A percentile compares a stretch with the other conserved stretches of the same genome.
Evolutionary conservation across 2,888 invertebrate species (phyloP).

Genomic region (Plebejus melissa): DNA sequence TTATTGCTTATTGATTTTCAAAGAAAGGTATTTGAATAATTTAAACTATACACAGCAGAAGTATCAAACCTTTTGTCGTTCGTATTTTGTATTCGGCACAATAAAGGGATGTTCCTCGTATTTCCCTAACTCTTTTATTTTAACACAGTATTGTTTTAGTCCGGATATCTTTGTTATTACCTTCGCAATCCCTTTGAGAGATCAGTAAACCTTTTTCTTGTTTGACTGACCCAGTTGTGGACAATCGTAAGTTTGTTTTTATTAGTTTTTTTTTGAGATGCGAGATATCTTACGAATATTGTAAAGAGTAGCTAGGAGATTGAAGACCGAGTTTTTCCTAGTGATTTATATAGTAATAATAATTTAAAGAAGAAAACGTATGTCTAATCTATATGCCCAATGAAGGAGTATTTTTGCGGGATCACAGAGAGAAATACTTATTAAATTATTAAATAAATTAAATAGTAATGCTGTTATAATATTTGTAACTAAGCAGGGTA

Average conservation of each 20-base stretch:
- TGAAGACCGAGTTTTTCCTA: no score
- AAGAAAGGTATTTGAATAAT: background rate
- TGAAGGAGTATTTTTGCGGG: no score
- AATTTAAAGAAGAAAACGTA: no score
- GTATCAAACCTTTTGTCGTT: background rate
- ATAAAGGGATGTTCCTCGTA: conserved; percentile 62
- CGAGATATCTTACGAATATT: no score
- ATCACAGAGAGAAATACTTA: no score
- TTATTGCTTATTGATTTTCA: background rate
- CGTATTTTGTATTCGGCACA: background rate
- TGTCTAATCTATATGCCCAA: no score
- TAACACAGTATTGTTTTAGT: background rate
- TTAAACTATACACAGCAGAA: background rate
- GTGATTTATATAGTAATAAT: no score
- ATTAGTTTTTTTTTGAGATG: background rate
- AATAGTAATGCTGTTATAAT: background rate
- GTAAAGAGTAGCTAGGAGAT: background rate
- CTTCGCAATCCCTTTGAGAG: background rate
- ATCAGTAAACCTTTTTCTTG: background rate
- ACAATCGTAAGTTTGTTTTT: background rate
- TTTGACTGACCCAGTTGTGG: background rate
- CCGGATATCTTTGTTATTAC: conserved; percentile 9
- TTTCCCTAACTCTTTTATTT: conserved; percentile 57
- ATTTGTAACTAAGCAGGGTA: background rate
- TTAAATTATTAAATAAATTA: no score